Conservation (phyloP, 37 sponge, comb jelly and placozoan genomes). For the Beroe forskalii region DNA sequence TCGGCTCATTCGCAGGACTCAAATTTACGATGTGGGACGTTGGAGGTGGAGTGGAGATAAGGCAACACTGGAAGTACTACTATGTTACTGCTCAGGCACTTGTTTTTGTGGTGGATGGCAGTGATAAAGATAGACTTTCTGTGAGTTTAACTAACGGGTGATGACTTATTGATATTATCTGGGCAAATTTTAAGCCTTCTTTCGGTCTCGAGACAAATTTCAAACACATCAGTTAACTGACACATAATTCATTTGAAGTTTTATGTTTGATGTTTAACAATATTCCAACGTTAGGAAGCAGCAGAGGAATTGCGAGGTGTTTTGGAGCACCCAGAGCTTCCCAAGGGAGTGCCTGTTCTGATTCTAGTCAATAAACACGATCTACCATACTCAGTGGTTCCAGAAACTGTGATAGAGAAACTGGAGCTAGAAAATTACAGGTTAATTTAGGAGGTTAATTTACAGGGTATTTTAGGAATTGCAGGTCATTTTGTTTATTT, state of each 20-base stretch:
- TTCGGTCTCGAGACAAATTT: no score
- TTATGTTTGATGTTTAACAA: no score
- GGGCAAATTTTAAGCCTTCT: no score
- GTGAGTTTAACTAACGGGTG: no score
- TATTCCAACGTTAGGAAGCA: no score
- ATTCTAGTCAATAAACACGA: neutral
- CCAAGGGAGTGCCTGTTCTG: neutral
- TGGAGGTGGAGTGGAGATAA: neutral
- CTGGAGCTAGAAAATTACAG: no score
- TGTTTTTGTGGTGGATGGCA: neutral
- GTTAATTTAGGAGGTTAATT: no score
- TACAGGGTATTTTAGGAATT: no score
- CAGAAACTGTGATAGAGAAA: neutral
- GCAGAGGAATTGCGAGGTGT: neutral
- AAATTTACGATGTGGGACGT: neutral
- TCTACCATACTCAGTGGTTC: neutral
- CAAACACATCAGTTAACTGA: no score
- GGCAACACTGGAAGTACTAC: neutral
- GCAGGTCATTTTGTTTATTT: no score
- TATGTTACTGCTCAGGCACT: neutral
- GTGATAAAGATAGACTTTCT: neutral
- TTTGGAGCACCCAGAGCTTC: neutral
- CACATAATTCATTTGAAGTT: no score
- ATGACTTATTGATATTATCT: no score
- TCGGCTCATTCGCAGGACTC: neutral